Conservation (phyloP, 2,888 invertebrate species). For the Leptopterna dolabrata region DNA sequence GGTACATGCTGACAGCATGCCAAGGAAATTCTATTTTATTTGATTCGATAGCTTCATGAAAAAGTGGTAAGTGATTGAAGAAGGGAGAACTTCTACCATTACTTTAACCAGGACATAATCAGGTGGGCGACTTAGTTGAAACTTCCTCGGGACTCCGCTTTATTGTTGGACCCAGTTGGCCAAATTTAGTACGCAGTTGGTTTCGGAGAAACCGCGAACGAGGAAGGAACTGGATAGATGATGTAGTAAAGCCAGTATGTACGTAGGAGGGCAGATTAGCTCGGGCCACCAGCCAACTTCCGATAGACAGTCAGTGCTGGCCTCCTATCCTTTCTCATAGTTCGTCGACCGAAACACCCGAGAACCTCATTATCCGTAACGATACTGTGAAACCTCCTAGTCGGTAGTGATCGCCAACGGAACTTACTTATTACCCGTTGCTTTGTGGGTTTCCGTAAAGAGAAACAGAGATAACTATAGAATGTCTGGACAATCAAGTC, state of each 20-base stretch:
- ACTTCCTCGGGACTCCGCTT: background rate
- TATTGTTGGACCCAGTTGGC: background rate
- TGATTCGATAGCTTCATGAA: too few species aligned
- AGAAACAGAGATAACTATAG: too few species aligned
- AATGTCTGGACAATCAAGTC: too few species aligned
- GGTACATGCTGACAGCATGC: too few species aligned
- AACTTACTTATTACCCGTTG: too few species aligned
- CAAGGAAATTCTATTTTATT: too few species aligned
- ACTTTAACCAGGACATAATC: too few species aligned
- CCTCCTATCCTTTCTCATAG: background rate
- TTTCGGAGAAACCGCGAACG: background rate
- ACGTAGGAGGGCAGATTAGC: background rate
- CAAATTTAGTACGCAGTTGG: background rate
- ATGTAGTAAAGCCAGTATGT: background rate
- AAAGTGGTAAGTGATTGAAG: too few species aligned
- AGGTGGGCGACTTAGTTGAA: too few species aligned
- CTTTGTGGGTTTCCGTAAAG: too few species aligned
- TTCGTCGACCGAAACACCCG: background rate
- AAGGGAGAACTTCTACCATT: too few species aligned
- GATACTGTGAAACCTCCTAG: background rate
- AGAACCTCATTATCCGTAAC: background rate
- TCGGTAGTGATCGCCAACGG: too few species aligned
- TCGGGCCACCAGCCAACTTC: background rate
- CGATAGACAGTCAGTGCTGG: background rate
- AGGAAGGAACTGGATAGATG: background rate